phyloP scores from a whole-genome alignment of 2,888 invertebrate genomes.

The Aleiodes alternator region DNA sequence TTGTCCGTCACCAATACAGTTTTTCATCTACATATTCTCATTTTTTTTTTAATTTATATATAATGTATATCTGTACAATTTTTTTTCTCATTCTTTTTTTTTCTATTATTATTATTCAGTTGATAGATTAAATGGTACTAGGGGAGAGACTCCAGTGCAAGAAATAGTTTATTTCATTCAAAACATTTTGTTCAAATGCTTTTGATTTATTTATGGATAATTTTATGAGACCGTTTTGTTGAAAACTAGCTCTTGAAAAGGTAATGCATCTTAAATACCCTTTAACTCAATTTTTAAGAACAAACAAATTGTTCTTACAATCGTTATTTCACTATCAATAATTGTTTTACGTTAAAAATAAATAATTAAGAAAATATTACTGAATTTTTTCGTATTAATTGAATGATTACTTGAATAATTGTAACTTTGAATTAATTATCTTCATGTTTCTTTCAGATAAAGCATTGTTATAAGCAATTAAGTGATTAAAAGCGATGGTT shows the following conservation, averaged over 20 bases:
- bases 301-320: neutral
- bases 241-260: conserved; percentile 27
- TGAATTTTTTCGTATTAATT: no score
- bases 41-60: conserved; percentile 9
- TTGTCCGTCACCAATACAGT: conserved; percentile 68
- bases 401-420: no score
- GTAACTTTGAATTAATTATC: no score
- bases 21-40: conserved; percentile 32
- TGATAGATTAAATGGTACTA: conserved; percentile 41
- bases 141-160: conserved; percentile 69
- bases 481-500: conserved; percentile 34
- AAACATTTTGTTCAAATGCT: neutral
- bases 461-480: conserved; percentile 31
- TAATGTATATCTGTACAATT: conserved; percentile 27
- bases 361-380: no score
- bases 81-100: conserved; percentile 7
- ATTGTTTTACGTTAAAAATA: no score
- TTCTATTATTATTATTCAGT: conserved; percentile 33
- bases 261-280: conserved; percentile 1
- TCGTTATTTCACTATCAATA: neutral
- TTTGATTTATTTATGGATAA: conserved; percentile 2
- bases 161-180: conserved; percentile 21
- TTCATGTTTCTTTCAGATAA: neutral
- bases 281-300: neutral
- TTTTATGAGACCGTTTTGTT: conserved; percentile 7